phyloP scores from a whole-genome alignment of 2,113 vertebrate genomes.

The Pterocles orientalis region DNA sequence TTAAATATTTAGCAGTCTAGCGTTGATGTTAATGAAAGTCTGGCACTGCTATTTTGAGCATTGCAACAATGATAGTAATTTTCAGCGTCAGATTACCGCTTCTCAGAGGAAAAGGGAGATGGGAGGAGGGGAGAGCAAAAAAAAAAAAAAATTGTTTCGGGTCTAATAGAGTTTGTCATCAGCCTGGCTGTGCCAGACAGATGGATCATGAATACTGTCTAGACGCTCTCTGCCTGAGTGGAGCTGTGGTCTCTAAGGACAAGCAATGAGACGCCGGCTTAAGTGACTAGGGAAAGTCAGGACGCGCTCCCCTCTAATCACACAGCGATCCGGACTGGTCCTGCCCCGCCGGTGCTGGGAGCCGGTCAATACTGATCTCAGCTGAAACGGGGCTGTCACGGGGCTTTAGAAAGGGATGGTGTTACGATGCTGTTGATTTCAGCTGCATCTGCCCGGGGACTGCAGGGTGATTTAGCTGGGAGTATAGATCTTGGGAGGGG shows the following conservation, averaged over 20 bases:
- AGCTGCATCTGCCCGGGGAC: background rate
- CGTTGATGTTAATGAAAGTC: slow-evolving; percentile 93
- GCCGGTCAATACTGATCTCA: slow-evolving; percentile 13
- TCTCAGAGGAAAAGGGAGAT: slow-evolving; percentile 73
- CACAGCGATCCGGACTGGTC: slow-evolving; percentile 62
- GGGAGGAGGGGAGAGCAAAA: slow-evolving; percentile 57
- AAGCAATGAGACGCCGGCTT: slow-evolving; percentile 76
- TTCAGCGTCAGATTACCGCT: slow-evolving; percentile 89
- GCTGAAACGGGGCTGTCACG: background rate
- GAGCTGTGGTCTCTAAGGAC: slow-evolving; percentile 84
- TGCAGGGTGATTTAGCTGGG: background rate
- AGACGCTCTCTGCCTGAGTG: slow-evolving; percentile 88
- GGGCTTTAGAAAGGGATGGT: background rate
- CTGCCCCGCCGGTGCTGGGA: slow-evolving; percentile 49
- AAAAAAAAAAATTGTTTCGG: slow-evolving; percentile 72
- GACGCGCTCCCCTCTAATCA: slow-evolving; percentile 70
- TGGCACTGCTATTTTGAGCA: slow-evolving; percentile 87
- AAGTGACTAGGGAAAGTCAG: slow-evolving; percentile 79
- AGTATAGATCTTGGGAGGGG: background rate
- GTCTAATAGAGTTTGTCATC: slow-evolving; percentile 93
- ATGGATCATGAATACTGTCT: slow-evolving; percentile 99
- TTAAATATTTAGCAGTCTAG: slow-evolving; percentile 97
- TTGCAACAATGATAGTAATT: slow-evolving; percentile 91
- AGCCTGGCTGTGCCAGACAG: slow-evolving; percentile 92
- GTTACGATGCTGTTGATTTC: slow-evolving; percentile 22